Base-by-base conservation (phyloP, 92 coral and sea anemone species). In the Porites cylindrica region DNA sequence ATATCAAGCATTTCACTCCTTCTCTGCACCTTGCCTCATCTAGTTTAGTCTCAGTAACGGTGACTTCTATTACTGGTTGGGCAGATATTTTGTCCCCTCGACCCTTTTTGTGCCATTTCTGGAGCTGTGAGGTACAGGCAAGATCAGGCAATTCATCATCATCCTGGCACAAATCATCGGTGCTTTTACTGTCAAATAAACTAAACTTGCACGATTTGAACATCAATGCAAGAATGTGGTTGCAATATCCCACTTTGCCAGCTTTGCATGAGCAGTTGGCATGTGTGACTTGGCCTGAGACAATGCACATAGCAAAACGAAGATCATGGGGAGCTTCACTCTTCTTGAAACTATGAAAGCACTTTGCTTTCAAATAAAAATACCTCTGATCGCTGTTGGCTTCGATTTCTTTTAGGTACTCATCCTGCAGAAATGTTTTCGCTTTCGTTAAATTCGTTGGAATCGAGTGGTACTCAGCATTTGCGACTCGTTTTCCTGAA, bases 51-150 rank as follows among this genome's bases (percentile, higher is more conserved):
- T 89, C 85, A 50, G 82, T 74, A 8, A 92, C 78, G 24, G 68
- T 24, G 12, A 92, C 77, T 18, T 88, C 90, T 87, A 91, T 79
- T 10, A 91, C 10, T 1, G 59, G 10, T 8, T 54, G 10, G 6
- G 59, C 11, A 54, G 59, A 54, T 54, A 54, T 54, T 54, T 54
- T 86, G n/a, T 47, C 38, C 7, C 88, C 90, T 12, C 89, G 77
- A 53, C 93, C 90, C 70, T 90, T 90, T 51, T 76, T 86, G 74
- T 90, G 88, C 93, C 90, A 90, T 54, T 80, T 67, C 80, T 90
- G 93, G 14, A 85, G 70, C 82, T 85, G 90, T 17, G 88, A 90
- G 7, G 93, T 88, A 51, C 83, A 88, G n/a, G 90, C 90, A 50
- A 79, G 19, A 23, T 78, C 64, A 10, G 92, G 51, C 3, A 21